Evolutionary conservation across 2,113 vertebrate genomes (phyloP).

Genomic region (Brienomyrus longianalis): DNA sequence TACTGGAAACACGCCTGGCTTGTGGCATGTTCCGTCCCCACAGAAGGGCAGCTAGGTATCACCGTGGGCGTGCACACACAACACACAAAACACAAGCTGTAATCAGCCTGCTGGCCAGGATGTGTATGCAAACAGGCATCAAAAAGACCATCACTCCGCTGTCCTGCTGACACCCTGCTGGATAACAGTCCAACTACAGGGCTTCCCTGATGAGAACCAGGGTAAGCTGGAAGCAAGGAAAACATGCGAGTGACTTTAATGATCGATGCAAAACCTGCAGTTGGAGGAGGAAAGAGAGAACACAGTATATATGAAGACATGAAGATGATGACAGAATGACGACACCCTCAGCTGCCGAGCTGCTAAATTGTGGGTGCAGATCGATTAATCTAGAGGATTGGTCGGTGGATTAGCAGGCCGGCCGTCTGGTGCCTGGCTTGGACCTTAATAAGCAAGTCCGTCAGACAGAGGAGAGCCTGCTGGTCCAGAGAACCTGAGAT

Average conservation of each 20-base stretch:
- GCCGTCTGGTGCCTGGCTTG: conserved; percentile 6
- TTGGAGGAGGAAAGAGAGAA: neutral
- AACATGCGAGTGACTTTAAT: neutral
- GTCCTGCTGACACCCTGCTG: neutral
- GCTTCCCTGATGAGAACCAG: neutral
- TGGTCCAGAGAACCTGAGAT: neutral
- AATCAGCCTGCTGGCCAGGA: neutral
- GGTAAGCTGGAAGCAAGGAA: neutral
- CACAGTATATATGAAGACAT: neutral
- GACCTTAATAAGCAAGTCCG: neutral
- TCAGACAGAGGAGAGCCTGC: neutral
- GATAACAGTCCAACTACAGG: neutral
- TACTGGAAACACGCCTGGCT: neutral
- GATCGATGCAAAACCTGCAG: neutral
- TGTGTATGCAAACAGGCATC: neutral
- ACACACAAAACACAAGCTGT: neutral
- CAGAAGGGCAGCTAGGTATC: neutral
- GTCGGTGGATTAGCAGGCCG: conserved; percentile 23
- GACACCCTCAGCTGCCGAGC: conserved; percentile 43
- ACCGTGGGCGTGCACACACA: neutral
- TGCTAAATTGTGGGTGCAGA: conserved; percentile 40
- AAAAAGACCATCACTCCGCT: neutral
- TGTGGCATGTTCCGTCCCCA: neutral
- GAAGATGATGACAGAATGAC: conserved; percentile 35
- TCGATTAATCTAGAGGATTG: conserved; percentile 46